These are phyloP conservation scores for Platyrinchus mystaceus DNA, from an alignment of 2,797 vertebrate species.

Conservation along the genomic window DNA sequence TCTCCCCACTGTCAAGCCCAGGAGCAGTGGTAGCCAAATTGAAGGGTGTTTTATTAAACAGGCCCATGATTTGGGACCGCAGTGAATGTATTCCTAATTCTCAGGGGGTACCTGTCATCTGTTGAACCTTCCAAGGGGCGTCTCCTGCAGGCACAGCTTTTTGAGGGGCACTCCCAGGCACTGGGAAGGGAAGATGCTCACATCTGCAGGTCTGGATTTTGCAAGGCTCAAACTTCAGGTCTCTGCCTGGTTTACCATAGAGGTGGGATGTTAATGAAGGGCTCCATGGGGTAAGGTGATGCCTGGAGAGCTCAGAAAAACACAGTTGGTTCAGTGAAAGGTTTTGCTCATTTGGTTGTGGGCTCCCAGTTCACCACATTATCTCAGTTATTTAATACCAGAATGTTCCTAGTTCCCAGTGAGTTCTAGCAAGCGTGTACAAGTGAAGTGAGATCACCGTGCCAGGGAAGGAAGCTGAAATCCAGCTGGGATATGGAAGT, in stretches of 20 bases:
- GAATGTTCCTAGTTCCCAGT: accelerated
- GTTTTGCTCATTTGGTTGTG: background rate
- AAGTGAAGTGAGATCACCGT: accelerated
- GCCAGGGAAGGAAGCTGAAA: background rate
- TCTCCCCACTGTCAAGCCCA: background rate
- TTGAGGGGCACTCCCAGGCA: background rate
- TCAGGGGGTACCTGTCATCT: background rate
- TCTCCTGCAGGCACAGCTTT: background rate
- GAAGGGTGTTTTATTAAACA: background rate
- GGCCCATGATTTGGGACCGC: background rate
- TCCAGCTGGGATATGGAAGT: background rate
- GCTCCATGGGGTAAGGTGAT: background rate
- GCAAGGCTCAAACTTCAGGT: background rate
- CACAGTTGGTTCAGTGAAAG: accelerated
- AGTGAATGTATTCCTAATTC: background rate
- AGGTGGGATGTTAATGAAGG: background rate
- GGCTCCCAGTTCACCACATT: background rate
- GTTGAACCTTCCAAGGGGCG: background rate
- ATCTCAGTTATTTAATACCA: background rate
- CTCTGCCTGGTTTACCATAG: background rate
- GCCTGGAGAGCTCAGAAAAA: background rate
- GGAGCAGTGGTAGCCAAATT: background rate
- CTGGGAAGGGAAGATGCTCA: background rate
- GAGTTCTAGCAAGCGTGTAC: accelerated
- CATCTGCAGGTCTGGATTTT: background rate